Base-by-base conservation (phyloP, 2,113 vertebrate genomes). In the Labrus mixtus region DNA sequence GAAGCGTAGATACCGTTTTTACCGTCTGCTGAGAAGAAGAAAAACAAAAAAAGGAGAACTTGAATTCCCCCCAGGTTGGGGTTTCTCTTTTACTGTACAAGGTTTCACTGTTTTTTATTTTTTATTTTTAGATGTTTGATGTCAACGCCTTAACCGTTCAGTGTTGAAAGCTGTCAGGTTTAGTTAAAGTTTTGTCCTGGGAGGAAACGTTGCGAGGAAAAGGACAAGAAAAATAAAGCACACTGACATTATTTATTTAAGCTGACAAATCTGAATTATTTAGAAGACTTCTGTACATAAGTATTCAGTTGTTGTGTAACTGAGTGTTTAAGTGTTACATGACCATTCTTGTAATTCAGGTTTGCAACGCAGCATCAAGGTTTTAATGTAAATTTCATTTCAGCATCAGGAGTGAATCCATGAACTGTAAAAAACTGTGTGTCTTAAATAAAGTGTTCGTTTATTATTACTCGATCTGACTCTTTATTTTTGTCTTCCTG, bases 361-460 rank as follows among this genome's bases (percentile, higher is more conserved):
- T 57, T 60, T 68, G 20, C 22, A 23, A 62, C 17, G 33, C 22
- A 53, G 54, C 51, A 48, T 9, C 8, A 8, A 68, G 23, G 41
- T 63, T 89, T 82, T 60, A 59, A 59, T 64, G 65, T 84, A 9
- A 64, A 70, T 60, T 10, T 39, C 8, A 77, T 81, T 79, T 78
- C 39, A 71, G n/a, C 58, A 36, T 53, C 57, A 66, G 23, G 63
- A 48, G 16, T 48, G 55, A 80, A 67, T 69, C 46, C 63, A 77
- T 66, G n/a, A 76, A 39, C 56, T 89, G 78, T 89, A 76, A 54
- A 72, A 58, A 65, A 81, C 56, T 55, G n/a, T 78, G 68, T 77
- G 55, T 86, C 79, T 82, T 69, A 66, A 91, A 92, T 92, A 93
- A 93, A 93, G 73, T 87, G 79, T 76, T 71, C 36, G 33, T 89